Evolutionary conservation across 2,888 invertebrate genomes (phyloP), one percentile per base, ranked within the genome.

Genomic region (Acanthosoma haemorrhoidale): DNA sequence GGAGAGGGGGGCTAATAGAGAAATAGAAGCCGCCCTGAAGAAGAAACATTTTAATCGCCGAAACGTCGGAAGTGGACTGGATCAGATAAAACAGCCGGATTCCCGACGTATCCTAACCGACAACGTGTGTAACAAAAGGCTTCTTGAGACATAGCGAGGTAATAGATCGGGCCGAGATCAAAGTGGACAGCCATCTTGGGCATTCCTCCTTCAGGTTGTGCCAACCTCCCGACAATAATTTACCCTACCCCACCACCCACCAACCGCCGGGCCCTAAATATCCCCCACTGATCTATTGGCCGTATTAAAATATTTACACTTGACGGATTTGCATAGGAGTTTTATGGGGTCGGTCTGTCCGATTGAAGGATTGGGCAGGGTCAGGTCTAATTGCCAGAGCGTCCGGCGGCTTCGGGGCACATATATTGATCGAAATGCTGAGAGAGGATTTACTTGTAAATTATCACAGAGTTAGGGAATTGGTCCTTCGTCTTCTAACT

Each of bases 41-140:
- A 43, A 43, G 43, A 43, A 43, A 43, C 43, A 43, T 43, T 43
- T 43, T 43, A 43, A 43, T 43, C 43, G 43, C 25, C 43, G 43
- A 43, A 43, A 43, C 21, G 43, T 43, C 43, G n/a, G n/a, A n/a
- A n/a, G n/a, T n/a, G n/a, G n/a, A n/a, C 43, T 3, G n/a, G 21
- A 6, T 21, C 43, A n/a, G n/a, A 43, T 43, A 43, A 43, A 43
- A 11, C 25, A 43, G 21, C 18, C 18, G 25, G 21, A 43, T 43
- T 43, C 43, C 43, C 25, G 21, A 21, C 43, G 43, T 43, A 43
- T 43, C 25, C 13, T 18, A 43, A n/a, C n/a, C n/a, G n/a, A 21
- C 43, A 43, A 21, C 21, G 21, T 43, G 43, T 21, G 43, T 21
- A 43, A 43, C 43, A 43, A 43, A 43, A 43, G 43, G 21, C 43